A percentile compares a stretch with the other conserved stretches of the same genome.
phyloP scores from a whole-genome alignment of 2,888 invertebrate genomes.

The Phragmatobia fuliginosa region DNA sequence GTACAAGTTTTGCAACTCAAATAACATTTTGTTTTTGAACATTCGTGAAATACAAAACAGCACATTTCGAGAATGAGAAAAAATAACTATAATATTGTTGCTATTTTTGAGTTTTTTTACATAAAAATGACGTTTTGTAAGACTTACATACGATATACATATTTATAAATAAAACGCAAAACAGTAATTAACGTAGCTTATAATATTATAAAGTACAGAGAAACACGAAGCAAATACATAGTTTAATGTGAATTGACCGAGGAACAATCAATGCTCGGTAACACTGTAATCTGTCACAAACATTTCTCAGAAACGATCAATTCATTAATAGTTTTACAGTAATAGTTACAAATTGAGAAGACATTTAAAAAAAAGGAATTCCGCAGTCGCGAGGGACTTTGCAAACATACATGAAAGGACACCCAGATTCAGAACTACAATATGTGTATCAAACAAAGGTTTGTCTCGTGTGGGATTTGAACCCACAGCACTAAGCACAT shows the following conservation, averaged over 20 bases:
- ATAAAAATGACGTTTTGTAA: neutral
- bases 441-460: too few species aligned
- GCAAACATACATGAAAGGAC: too few species aligned
- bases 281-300: neutral
- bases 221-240: neutral
- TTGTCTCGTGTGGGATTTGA: too few species aligned
- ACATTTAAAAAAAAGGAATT: too few species aligned
- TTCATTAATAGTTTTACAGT: neutral
- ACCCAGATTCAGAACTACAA: too few species aligned
- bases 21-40: too few species aligned
- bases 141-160: neutral
- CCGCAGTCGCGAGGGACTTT: too few species aligned
- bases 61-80: neutral
- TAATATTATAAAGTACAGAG: neutral
- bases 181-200: neutral
- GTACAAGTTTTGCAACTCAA: too few species aligned
- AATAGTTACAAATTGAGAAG: neutral
- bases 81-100: neutral
- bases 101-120: neutral
- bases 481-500: too few species aligned
- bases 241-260: neutral
- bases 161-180: neutral
- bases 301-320: neutral
- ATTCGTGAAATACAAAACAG: neutral
- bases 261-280: neutral